Percentiles rank a stretch among this genome's conserved stretches.
phyloP scores from a whole-genome alignment of 1,140 invertebrate species.

The Drosophila ananassae region DNA sequence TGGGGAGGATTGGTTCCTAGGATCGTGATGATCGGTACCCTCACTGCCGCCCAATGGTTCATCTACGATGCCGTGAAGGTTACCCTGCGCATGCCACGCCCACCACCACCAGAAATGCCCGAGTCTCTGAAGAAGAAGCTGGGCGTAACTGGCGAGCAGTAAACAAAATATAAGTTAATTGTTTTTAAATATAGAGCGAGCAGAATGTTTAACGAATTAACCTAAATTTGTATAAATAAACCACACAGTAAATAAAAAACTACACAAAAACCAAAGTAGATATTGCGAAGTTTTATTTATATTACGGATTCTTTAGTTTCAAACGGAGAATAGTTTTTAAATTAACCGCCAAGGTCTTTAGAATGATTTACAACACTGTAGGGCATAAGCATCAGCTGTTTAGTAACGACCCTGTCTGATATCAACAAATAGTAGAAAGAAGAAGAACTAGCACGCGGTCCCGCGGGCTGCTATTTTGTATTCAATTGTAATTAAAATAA shows the following conservation, averaged over 20 bases:
- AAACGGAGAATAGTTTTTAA: background rate
- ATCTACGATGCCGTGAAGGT: slow-evolving; percentile 99
- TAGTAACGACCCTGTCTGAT: slow-evolving; percentile 34
- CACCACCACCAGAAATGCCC: slow-evolving; percentile 99
- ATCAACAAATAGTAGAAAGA: slow-evolving; percentile 44
- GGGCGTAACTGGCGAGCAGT: slow-evolving; percentile 74
- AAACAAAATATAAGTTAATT: slow-evolving; percentile 58
- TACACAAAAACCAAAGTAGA: slow-evolving; percentile 15
- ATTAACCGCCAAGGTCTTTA: background rate
- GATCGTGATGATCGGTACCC: slow-evolving; percentile 99
- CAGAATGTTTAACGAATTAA: slow-evolving; percentile 60
- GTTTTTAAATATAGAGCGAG: slow-evolving; percentile 63
- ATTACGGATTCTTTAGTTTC: background rate
- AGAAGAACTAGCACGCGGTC: slow-evolving; percentile 55
- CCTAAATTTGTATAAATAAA: slow-evolving; percentile 57
- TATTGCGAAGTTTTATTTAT: background rate
- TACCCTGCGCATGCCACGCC: slow-evolving; percentile 94
- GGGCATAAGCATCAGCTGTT: slow-evolving; percentile 19
- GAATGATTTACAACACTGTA: slow-evolving; percentile 15
- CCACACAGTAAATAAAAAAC: slow-evolving; percentile 64
- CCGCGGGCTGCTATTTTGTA: slow-evolving; percentile 6
- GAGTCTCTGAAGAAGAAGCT: slow-evolving; percentile 96
- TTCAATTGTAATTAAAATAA: slow-evolving; percentile 13
- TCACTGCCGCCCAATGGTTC: slow-evolving; percentile 99
- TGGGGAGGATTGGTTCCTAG: slow-evolving; percentile 99